Base-by-base conservation (phyloP, 2,888 invertebrate genomes). In the Dichetophora obliterata region DNA sequence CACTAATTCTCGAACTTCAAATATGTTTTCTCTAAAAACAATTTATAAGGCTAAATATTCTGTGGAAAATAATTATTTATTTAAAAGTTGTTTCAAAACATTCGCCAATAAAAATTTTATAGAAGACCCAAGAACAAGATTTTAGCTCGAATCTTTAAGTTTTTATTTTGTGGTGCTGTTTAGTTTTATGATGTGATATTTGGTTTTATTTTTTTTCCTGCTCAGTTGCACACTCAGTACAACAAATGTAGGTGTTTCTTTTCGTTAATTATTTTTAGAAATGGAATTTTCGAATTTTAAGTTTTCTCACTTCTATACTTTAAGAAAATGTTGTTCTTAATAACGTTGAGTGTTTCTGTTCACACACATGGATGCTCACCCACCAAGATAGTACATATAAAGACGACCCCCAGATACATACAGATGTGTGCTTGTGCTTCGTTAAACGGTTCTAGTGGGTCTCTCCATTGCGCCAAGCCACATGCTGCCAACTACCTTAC, bases 261-360 rank as follows among this genome's bases (percentile, higher is more conserved):
- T 69, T 65, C 73, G 68, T 77, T 34, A 50, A 65, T 76, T 82
- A 81, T 80, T 82, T 81, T 80, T 81, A 82, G 81, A 81, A 80
- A 75, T 73, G 79, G 78, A 79, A 80, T 80, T 78, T 81, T 79
- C 37, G 72, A 79, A 77, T 71, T 77, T 59, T 78, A 75, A 59
- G 80, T 81, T 78, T 77, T 75, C 72, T 61, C 72, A 61, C 61
- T 66, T 68, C 65, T 14, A 37, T 34, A 34, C 31, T 37, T 37
- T 8, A n/a, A n/a, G 34, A 54, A 19, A 19, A 22, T 65, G 43
- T 68, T 68, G 14, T 59, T 11, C 54, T 54, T 22, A 54, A 54
- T 59, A 27, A 27, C 27, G 27, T 59, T 59, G 59, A 59, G 59
- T 27, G 22, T 22, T 59, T 59, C 27, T 59, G 59, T 27, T 27